phyloP scores from a whole-genome alignment of 2,113 vertebrate species.

The Piliocolobus tephrosceles region DNA sequence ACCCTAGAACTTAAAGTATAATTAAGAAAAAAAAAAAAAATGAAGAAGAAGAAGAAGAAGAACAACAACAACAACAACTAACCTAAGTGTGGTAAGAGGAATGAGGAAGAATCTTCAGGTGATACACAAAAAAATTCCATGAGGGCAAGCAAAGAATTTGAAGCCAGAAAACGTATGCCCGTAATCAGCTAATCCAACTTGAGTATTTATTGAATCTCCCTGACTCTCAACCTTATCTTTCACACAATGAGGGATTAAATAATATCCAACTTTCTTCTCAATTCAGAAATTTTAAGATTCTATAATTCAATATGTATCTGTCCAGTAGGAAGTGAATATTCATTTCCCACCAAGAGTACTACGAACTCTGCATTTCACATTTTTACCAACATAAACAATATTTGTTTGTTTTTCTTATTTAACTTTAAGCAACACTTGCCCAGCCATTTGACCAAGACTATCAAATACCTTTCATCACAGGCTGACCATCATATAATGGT shows the following conservation, averaged over 20 bases:
- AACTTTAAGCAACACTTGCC: neutral
- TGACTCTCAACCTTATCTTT: neutral
- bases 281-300: neutral
- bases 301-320: neutral
- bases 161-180: neutral
- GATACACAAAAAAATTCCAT: neutral
- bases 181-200: neutral
- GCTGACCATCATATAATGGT: neutral
- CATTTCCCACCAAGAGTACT: neutral
- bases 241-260: neutral
- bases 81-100: neutral
- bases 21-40: no score
- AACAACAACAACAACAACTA: neutral
- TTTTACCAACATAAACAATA: neutral
- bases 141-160: neutral
- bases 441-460: neutral
- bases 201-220: neutral
- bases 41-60: no score
- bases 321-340: neutral
- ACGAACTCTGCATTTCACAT: neutral
- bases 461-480: neutral
- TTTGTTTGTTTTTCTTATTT: neutral
- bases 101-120: neutral
- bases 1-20: no score
- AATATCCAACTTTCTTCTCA: neutral